Evolutionary conservation across 1,140 invertebrate genomes (phyloP), one percentile per base, ranked within the genome.

Genomic region (Lycorma delicatula): DNA sequence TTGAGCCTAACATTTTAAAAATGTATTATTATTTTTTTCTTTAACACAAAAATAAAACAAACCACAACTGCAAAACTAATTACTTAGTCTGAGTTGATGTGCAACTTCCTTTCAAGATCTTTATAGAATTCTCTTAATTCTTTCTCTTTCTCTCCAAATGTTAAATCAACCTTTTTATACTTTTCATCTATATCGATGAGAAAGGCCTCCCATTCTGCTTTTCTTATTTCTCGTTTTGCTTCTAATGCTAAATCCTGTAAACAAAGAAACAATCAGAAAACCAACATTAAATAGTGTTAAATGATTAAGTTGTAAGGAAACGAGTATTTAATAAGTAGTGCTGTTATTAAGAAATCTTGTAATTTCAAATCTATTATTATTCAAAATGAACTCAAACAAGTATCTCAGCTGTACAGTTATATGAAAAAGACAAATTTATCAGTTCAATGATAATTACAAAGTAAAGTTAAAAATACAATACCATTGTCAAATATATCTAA

Each of bases 121-220:
- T 78, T 69, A 69, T 89, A 90, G 59, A 85, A 82, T 60, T 86
- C 79, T 61, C 79, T 77, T 4, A 89, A 72, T 74, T 89, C 82
- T 66, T 83, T 79, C 75, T 89, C 84, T 71, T 89, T 88, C 66
- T 86, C 80, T 64, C 81, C 78, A 74, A 89, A 89, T 25, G 83
- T 82, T 66, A 82, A 79, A 66, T 90, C 85, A 61, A 91, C 82
- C 68, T 81, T 78, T 61, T 78, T 71, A 70, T 83, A 88, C 60
- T 83, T 84, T 63, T 82, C 76, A 62, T 81, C 81, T 72, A 90
- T 83, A 75, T 86, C 83, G 76, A 83, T 82, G 66, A 86, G 79
- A 67, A 90, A 89, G 59, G 78, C 75, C 60, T 83, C 77, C 82
- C 84, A 88, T 68, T 85, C 81, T 46, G 72, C 67, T 71, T 82